These are phyloP conservation scores for Plagiodera versicolora DNA, from an alignment of 2,888 invertebrate genomes.

Conservation along the genomic window DNA sequence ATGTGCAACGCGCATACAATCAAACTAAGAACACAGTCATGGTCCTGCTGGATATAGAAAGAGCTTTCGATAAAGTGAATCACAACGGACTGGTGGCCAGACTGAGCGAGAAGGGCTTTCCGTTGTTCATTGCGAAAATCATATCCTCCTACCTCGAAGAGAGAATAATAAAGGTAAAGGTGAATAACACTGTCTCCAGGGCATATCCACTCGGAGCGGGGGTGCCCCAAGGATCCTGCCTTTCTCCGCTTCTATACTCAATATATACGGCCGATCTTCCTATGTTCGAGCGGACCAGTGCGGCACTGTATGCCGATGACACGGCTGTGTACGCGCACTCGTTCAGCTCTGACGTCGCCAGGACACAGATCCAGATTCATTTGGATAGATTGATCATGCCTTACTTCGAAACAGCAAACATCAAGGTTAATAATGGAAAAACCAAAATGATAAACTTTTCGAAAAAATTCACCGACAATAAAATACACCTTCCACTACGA, in stretches of 20 bases:
- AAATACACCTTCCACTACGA: background rate
- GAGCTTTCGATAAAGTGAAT: conserved; percentile 20
- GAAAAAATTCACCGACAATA: background rate
- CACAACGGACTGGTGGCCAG: conserved; percentile 7
- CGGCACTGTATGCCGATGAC: background rate
- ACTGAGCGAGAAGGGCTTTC: background rate
- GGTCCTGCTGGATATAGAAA: conserved; percentile 13
- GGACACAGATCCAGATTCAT: background rate
- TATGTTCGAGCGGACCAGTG: background rate
- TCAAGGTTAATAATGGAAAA: background rate
- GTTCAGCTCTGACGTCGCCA: background rate
- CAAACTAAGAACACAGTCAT: conserved; percentile 7
- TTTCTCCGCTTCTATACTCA: background rate
- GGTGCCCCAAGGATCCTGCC: background rate
- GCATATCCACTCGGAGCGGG: background rate
- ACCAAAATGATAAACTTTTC: background rate
- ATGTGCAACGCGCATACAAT: conserved; percentile 14
- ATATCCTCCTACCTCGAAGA: background rate
- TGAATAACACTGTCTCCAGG: background rate
- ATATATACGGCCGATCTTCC: background rate
- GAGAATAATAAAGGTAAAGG: background rate
- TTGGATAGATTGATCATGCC: background rate
- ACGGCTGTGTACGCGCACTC: background rate
- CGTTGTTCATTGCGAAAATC: background rate
- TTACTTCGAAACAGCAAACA: background rate